These are phyloP conservation scores for Xanthia togata DNA, from an alignment of 2,888 invertebrate species.

Conservation along the genomic window DNA sequence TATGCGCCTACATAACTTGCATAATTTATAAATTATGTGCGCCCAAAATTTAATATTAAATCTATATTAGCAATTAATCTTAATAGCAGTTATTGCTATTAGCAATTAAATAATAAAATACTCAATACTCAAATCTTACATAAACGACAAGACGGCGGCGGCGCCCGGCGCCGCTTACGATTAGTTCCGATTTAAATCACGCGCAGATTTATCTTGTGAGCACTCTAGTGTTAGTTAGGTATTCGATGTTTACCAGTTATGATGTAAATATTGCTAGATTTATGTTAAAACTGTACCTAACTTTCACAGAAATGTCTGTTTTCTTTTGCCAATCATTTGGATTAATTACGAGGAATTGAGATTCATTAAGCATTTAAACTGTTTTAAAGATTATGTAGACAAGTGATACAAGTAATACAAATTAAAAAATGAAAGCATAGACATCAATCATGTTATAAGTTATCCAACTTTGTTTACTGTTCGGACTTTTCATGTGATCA, in stretches of 20 bases:
- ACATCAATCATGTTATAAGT: slow-evolving; percentile 17
- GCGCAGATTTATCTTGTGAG: no score
- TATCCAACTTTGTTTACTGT: slow-evolving; percentile 16
- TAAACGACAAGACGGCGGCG: no score
- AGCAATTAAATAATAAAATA: no score
- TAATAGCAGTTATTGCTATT: no score
- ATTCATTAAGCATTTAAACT: neutral
- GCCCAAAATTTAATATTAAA: no score
- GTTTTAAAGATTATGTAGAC: neutral
- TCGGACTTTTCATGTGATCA: slow-evolving; percentile 8
- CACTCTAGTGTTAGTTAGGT: neutral
- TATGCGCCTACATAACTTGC: no score
- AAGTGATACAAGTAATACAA: neutral
- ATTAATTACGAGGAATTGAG: neutral
- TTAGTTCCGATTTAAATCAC: no score
- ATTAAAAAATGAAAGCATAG: slow-evolving; percentile 14
- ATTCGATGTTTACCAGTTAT: neutral
- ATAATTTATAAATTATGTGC: no score
- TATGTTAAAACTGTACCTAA: neutral
- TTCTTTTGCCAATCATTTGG: neutral
- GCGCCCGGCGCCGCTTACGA: no score
- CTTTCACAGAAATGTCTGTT: slow-evolving; percentile 5
- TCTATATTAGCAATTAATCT: no score
- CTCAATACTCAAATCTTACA: no score
- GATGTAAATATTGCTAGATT: neutral